Percentiles rank a stretch among this genome's conserved stretches.
phyloP scores from a whole-genome alignment of 2,113 vertebrate genomes.

The Tychaedon coryphoeus region DNA sequence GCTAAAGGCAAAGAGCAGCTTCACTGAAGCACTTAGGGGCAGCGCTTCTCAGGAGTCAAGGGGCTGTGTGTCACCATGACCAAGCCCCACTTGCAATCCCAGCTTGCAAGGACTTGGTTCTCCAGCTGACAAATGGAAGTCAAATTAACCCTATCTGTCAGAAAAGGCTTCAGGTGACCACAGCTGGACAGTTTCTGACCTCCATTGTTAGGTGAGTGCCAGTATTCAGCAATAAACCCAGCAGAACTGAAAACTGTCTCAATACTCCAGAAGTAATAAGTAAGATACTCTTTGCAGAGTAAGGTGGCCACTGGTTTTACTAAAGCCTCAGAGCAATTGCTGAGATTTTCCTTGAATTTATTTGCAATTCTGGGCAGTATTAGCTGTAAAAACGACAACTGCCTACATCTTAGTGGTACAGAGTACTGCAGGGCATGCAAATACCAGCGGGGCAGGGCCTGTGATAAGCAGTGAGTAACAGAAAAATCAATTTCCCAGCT shows the following conservation, averaged over 20 bases:
- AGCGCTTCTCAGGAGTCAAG: neutral
- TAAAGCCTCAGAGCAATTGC: neutral
- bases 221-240: neutral
- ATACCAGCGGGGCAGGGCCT: neutral
- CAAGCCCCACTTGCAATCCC: neutral
- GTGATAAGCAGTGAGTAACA: neutral
- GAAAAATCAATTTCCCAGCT: neutral
- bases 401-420: neutral
- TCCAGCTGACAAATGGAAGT: neutral
- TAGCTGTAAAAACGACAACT: neutral
- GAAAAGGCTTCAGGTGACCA: neutral
- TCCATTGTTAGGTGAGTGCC: neutral
- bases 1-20: neutral
- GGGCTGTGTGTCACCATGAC: neutral
- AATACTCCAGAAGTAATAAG: neutral
- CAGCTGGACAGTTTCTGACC: neutral
- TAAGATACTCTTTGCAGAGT: neutral
- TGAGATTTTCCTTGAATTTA: neutral
- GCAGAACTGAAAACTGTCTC: neutral
- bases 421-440: neutral
- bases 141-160: neutral
- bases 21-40: neutral
- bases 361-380: neutral
- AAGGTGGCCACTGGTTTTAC: neutral
- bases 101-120: neutral